Evolutionary conservation across 2,113 vertebrate genomes (phyloP).

Genomic region (Sturnus vulgaris): DNA sequence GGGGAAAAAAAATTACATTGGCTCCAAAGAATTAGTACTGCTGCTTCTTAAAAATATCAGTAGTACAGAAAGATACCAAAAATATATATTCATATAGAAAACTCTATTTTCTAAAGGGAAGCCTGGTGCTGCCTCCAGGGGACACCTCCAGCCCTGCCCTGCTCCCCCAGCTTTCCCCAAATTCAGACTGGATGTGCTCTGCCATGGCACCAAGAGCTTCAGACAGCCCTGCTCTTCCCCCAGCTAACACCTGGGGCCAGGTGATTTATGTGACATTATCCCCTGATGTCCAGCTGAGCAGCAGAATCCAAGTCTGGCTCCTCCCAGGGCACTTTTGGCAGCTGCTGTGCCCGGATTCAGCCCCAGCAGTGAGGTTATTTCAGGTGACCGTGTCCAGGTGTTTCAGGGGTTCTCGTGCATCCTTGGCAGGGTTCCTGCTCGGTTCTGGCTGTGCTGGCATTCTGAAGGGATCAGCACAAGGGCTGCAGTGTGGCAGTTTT

Average conservation of each 20-base stretch:
- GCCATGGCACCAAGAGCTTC: accelerated
- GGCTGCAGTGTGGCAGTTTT: not conserved
- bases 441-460: not conserved
- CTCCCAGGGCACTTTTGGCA: not conserved
- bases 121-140: not conserved
- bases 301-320: not conserved
- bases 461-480: not conserved
- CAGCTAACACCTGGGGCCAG: not conserved
- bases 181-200: not conserved
- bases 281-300: accelerated
- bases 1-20: not conserved
- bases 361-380: not conserved
- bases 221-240: not conserved
- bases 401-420: not conserved
- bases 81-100: not conserved
- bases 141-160: not conserved
- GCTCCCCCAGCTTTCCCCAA: accelerated
- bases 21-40: not conserved
- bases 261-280: not conserved
- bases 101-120: not conserved
- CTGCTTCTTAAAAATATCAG: not conserved
- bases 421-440: not conserved
- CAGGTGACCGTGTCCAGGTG: not conserved
- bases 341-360: not conserved
- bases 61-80: not conserved